Percentiles rank a stretch among this genome's conserved stretches.
Evolutionary conservation across 2,888 invertebrate species (phyloP).

Genomic region (Euphydryas editha): DNA sequence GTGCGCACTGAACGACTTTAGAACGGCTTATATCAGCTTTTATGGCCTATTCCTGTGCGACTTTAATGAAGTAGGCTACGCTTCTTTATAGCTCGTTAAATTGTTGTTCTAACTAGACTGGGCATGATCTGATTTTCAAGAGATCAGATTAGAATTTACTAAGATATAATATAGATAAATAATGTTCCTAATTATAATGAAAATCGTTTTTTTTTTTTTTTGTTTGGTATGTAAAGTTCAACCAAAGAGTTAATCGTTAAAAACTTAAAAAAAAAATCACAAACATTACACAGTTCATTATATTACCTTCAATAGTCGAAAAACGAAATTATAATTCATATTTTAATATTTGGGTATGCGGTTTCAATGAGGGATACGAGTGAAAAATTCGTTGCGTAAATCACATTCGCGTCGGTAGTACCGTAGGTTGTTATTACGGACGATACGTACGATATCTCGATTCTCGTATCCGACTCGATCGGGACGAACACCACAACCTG

Average conservation of each 20-base stretch:
- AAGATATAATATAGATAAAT: too few species aligned
- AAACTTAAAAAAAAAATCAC: too few species aligned
- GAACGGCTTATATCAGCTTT: conserved; percentile 50
- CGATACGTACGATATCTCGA: conserved; percentile 52
- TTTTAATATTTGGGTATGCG: conserved; percentile 17
- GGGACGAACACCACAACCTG: conserved; percentile 37
- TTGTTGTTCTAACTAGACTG: conserved; percentile 15
- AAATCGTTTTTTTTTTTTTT: too few species aligned
- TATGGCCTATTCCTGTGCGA: conserved; percentile 41
- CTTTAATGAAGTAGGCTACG: conserved; percentile 39
- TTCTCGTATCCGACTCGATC: conserved; percentile 41
- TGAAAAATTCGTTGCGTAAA: conserved; percentile 49
- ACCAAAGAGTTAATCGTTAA: too few species aligned
- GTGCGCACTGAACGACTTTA: conserved; percentile 44
- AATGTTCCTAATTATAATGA: too few species aligned
- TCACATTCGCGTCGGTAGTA: conserved; percentile 54
- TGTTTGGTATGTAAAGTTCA: too few species aligned
- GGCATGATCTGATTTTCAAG: conserved; percentile 19
- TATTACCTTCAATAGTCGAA: background rate
- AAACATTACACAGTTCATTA: background rate
- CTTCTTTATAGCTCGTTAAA: conserved; percentile 34
- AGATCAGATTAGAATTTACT: too few species aligned
- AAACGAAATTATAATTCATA: conserved; percentile 25
- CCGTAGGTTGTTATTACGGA: conserved; percentile 60
- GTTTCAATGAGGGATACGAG: conserved; percentile 41